A percentile compares a stretch with the other conserved stretches of the same genome.
phyloP scores from a whole-genome alignment of 1,140 invertebrate genomes.

The Bombus sylvicola region DNA sequence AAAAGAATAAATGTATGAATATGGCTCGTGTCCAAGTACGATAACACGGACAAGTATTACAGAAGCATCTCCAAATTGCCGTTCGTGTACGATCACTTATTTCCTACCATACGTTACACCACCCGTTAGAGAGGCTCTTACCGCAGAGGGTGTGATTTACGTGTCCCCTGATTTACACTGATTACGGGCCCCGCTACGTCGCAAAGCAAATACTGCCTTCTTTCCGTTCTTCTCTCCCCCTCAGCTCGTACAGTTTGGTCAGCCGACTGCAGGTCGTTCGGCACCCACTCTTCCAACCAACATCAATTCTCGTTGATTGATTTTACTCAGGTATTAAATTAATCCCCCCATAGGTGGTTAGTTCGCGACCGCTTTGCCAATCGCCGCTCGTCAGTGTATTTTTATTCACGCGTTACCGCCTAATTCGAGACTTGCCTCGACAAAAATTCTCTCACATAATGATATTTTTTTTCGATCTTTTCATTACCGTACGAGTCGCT shows the following conservation, averaged over 20 bases:
- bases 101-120: constrained; percentile 55
- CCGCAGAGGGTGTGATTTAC: constrained; percentile 81
- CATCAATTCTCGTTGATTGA: constrained; percentile 81
- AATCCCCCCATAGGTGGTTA: constrained; percentile 66
- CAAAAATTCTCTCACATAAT: neutral
- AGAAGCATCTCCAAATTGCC: constrained; percentile 13
- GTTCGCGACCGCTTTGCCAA: constrained; percentile 36
- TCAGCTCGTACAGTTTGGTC: constrained; percentile 30
- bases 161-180: constrained; percentile 83
- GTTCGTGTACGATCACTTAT: neutral
- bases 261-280: constrained; percentile 53
- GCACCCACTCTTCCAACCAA: constrained; percentile 72
- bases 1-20: neutral
- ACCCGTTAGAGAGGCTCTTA: constrained; percentile 77
- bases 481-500: neutral
- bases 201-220: constrained; percentile 79
- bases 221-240: constrained; percentile 40
- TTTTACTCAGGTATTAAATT: constrained; percentile 81
- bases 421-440: constrained; percentile 4
- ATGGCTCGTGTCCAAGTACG: neutral
- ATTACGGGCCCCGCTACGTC: constrained; percentile 80
- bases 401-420: constrained; percentile 42
- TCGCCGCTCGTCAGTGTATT: constrained; percentile 26
- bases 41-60: neutral
- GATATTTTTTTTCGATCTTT: neutral